Evolutionary conservation across 2,113 vertebrate genomes (phyloP), one percentile per base, ranked within the genome.

Genomic region (Hippocampus zosterae): DNA sequence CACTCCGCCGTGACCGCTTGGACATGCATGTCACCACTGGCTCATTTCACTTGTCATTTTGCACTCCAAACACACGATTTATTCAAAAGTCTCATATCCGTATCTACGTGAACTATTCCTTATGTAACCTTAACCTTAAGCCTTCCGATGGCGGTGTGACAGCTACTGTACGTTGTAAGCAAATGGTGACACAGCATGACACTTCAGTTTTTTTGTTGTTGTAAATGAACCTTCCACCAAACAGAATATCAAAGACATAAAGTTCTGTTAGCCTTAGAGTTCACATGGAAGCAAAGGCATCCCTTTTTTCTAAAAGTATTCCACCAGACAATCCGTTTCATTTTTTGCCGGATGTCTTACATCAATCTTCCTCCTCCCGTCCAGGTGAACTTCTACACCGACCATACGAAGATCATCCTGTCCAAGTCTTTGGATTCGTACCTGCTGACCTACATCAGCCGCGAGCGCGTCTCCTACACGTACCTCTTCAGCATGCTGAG

Each of bases 401-500:
- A 99, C 89, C 97, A 99, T 85, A 98, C 96, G 33, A 99, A 99
- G 87, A 91, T 98, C 80, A 96, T 98, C 80, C 91, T 99, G 89
- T 95, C 93, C 88, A 98, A 96, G 91, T 92, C 92, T 59, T 92
- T 94, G 2, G 93, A 93, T 59, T 92, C 93, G 48, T 95, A 96
- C 79, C 90, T 98, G 67, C 93, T 99, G 80, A 99, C 97, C 63
- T 99, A 95, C 80, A 96, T 99, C 88, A 96, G 93, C 82, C 92
- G 91, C 7, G 96, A 98, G 16, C 95, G 97, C 25, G 87, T 93
- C 44, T 96, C 97, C 2, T 93, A 87, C 85, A 96, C 96, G 13
- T 98, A 96, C 90, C 93, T 93, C 75, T 89, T 97, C 78, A 93
- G 92, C 82, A 92, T 94, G 72, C 92, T 99, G 67, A 88, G 81